A percentile compares a stretch with the other conserved stretches of the same genome.
Evolutionary conservation across 37 sponge, comb jelly and placozoan species (phyloP).

Genomic region (Aphrocallistes beatrix): DNA sequence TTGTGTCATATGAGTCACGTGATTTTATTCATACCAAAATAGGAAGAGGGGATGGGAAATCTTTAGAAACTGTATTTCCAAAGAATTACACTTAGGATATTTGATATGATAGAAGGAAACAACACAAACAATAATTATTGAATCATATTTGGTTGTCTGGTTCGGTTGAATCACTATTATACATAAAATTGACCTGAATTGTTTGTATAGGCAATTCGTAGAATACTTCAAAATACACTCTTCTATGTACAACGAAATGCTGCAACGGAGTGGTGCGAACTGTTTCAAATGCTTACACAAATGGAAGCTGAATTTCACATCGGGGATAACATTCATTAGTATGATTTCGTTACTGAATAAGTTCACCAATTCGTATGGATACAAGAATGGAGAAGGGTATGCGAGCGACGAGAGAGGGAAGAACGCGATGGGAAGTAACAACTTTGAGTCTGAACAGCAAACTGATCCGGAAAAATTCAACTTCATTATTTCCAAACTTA

Average conservation of each 20-base stretch:
- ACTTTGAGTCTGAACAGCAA: not conserved
- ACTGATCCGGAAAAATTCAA: slow-evolving; percentile 1
- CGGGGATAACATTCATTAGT: not conserved
- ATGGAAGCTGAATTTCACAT: not conserved
- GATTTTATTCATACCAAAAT: too few relatives aligned
- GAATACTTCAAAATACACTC: not conserved
- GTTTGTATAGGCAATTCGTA: slow-evolving; percentile 8
- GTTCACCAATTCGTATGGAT: not conserved
- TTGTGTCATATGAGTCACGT: too few relatives aligned
- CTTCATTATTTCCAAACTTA: not conserved
- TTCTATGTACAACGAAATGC: slow-evolving; percentile 16
- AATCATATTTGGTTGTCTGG: too few relatives aligned
- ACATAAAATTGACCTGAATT: too few relatives aligned
- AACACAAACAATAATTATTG: too few relatives aligned
- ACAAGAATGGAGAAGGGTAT: not conserved
- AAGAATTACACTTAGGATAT: too few relatives aligned
- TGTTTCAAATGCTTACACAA: slow-evolving; percentile 13
- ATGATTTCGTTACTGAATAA: not conserved
- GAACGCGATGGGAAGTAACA: not conserved
- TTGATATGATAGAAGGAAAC: too few relatives aligned
- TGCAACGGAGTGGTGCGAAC: slow-evolving; percentile 6
- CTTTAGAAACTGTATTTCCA: too few relatives aligned
- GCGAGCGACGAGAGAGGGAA: not conserved
- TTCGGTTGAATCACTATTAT: too few relatives aligned
- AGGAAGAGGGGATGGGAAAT: too few relatives aligned